A percentile compares a stretch with the other conserved stretches of the same genome.
Evolutionary conservation across 2,888 invertebrate genomes (phyloP).

Genomic region (Cryptus viduatorius): DNA sequence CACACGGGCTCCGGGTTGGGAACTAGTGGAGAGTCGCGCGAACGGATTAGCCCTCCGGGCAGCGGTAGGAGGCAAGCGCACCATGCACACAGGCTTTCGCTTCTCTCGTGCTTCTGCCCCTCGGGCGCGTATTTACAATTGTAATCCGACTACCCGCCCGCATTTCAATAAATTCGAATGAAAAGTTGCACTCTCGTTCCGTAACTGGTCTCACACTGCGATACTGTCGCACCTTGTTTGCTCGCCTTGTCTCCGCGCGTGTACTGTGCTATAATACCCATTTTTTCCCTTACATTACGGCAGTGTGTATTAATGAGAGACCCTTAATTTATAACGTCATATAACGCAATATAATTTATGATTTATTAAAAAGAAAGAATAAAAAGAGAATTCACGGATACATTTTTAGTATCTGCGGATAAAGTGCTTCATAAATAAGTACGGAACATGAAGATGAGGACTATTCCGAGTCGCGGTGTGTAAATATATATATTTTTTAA

Average conservation of each 20-base stretch:
- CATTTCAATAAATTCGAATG: slow-evolving; percentile 69
- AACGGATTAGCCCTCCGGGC: slow-evolving; percentile 65
- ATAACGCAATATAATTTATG: neutral
- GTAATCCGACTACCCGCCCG: slow-evolving; percentile 66
- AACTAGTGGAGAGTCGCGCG: slow-evolving; percentile 58
- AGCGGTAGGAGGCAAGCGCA: slow-evolving; percentile 37
- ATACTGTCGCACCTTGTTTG: slow-evolving; percentile 58
- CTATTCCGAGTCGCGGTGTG: too few species aligned
- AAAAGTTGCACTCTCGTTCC: slow-evolving; percentile 62
- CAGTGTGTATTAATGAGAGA: neutral
- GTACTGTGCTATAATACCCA: neutral
- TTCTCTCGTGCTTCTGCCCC: slow-evolving; percentile 14
- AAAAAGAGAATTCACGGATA: neutral
- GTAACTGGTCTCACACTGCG: slow-evolving; percentile 21
- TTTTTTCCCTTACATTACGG: neutral
- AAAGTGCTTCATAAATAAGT: too few species aligned
- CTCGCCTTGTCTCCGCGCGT: neutral
- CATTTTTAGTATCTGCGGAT: neutral
- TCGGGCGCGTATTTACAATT: slow-evolving; percentile 66
- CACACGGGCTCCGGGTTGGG: slow-evolving; percentile 53
- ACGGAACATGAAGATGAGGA: too few species aligned
- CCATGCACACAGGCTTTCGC: slow-evolving; percentile 15
- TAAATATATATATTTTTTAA: slow-evolving; percentile 9
- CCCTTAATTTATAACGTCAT: too few species aligned
- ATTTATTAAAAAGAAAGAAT: neutral